These are phyloP conservation scores for Drosophila paramelanica DNA, from an alignment of 2,888 invertebrate species.

Conservation along the genomic window DNA sequence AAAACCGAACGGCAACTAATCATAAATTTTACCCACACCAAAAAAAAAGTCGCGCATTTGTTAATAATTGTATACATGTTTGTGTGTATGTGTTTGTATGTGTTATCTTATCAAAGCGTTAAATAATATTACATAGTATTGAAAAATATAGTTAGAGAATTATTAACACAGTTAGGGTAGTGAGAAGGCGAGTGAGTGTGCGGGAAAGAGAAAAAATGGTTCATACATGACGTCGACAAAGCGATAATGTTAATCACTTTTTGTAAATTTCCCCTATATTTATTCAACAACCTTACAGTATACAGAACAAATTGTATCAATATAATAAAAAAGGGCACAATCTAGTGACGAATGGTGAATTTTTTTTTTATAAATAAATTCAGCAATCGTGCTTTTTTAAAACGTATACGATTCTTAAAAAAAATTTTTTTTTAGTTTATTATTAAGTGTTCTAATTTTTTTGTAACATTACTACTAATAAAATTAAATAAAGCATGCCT, in stretches of 20 bases:
- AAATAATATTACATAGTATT: slow-evolving; percentile 42
- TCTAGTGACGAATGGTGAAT: too few species aligned
- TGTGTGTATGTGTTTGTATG: slow-evolving; percentile 9
- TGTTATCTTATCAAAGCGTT: slow-evolving; percentile 60
- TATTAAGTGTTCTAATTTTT: too few species aligned
- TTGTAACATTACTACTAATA: too few species aligned
- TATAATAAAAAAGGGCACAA: neutral
- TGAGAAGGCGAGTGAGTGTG: neutral
- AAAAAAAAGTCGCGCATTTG: slow-evolving; percentile 40
- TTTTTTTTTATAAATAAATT: too few species aligned
- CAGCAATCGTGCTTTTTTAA: too few species aligned
- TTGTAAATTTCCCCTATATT: slow-evolving; percentile 1
- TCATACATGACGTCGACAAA: slow-evolving; percentile 11
- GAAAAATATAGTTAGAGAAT: slow-evolving; percentile 25
- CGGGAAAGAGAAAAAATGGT: neutral
- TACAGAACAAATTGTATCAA: neutral
- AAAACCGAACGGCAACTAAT: slow-evolving; percentile 66
- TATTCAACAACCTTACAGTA: too few species aligned
- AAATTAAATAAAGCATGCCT: too few species aligned
- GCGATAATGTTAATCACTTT: slow-evolving; percentile 3
- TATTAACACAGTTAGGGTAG: slow-evolving; percentile 10
- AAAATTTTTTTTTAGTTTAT: too few species aligned
- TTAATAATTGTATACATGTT: slow-evolving; percentile 37
- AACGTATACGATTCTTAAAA: too few species aligned
- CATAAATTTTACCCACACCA: slow-evolving; percentile 38